phyloP scores from a whole-genome alignment of 1,140 invertebrate genomes.

The Eciton burchellii region DNA sequence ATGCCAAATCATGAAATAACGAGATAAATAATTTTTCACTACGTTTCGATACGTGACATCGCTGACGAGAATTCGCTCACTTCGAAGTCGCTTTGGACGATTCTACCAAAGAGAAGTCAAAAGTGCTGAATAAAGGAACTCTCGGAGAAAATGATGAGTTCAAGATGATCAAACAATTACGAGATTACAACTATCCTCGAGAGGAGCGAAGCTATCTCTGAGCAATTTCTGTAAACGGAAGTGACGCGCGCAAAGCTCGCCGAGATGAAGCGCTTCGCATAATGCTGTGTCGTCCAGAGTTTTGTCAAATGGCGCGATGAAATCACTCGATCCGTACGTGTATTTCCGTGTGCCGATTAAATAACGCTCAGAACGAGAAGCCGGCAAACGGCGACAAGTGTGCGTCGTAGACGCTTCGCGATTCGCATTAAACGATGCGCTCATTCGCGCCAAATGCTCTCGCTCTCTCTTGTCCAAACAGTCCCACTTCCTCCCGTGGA shows the following conservation, averaged over 20 bases:
- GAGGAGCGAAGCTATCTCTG: neutral
- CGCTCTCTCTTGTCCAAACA: neutral
- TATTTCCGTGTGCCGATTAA: neutral
- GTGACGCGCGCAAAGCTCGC: neutral
- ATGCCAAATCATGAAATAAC: neutral
- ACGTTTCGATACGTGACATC: neutral
- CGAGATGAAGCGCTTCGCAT: neutral
- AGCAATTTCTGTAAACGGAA: neutral
- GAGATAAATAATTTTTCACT: neutral
- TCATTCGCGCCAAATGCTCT: neutral
- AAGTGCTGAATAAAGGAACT: neutral
- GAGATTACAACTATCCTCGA: neutral
- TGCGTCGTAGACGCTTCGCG: neutral
- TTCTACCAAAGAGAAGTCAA: neutral
- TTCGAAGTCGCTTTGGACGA: neutral
- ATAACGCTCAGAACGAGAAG: slow-evolving; percentile 26
- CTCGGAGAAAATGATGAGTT: neutral
- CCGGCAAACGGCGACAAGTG: neutral
- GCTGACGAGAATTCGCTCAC: no score
- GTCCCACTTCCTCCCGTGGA: neutral
- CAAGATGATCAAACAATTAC: neutral
- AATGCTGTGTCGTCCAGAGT: neutral
- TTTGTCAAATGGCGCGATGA: slow-evolving; percentile 10
- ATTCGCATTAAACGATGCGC: neutral
- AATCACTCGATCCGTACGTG: neutral